Base-by-base conservation (phyloP, 1,140 invertebrate species). In the Tetraneura akinire region DNA sequence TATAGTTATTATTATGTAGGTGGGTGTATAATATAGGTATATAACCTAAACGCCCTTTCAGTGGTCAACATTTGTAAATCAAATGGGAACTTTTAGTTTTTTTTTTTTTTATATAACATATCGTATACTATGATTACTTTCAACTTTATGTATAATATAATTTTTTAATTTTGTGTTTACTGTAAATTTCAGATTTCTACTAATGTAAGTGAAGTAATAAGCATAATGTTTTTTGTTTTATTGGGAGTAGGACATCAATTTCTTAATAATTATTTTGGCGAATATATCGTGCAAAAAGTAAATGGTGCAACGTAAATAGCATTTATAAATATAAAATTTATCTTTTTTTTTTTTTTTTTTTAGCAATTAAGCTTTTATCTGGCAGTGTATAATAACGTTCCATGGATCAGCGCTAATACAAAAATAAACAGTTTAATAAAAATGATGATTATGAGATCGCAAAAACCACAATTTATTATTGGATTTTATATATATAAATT, bases 401-500 rank as follows among this genome's bases (percentile, higher is more conserved):
- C 45, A 8, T 71, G 68, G 68, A 51, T 1, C 1, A 23, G 23
- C 3, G 1, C 68, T 0, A 11, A 29, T 45, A 71, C 23, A 49
- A 47, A 51, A 26, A 3, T 71, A 4, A 45, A 45, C 6, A 1
- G 26, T 0, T 10, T 71, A 18, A 1, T 49, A 3, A 29, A 21
- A n/a, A 29, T 71, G 2, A 71, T 71, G 45, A 47, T 51, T 2
- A 16, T 26, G 13, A 71, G 68, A 51, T 23, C 45, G 8, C 9
- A 4, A 2, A 49, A 26, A 23, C 68, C 42, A 29, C 49, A 3
- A 9, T 23, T 71, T 1, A 71, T 71, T 21, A 29, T 2, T 8
- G 68, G 68, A 51, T 71, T 71, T 18, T 51, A 71, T 14, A 47
- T 71, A 45, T 71, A 71, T 8, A 71, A 71, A 23, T 26, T 71